A percentile compares a stretch with the other conserved stretches of the same genome.
These are phyloP conservation scores for Agrochola lychnidis DNA, from an alignment of 2,888 invertebrate species.

Conservation along the genomic window DNA sequence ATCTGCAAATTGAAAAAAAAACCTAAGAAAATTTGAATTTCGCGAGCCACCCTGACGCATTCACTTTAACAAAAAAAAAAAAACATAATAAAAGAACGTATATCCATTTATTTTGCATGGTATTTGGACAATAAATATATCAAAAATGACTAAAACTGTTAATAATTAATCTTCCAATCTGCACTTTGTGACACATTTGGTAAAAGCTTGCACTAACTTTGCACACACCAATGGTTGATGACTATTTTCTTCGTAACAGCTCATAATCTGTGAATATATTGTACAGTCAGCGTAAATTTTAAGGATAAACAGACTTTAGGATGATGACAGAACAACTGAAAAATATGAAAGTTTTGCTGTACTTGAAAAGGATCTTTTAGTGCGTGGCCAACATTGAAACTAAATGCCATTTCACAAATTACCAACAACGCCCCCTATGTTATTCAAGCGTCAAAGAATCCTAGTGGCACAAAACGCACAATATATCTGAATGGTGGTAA, in stretches of 20 bases:
- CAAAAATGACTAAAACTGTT: background rate
- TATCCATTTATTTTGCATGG: too few relatives aligned
- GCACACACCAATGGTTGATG: conserved; percentile 84
- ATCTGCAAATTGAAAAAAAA: too few relatives aligned
- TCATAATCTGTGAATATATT: conserved; percentile 78
- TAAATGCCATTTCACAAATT: background rate
- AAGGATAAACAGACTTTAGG: background rate
- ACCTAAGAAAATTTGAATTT: too few relatives aligned
- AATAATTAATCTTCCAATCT: conserved; percentile 74
- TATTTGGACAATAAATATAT: conserved; percentile 1
- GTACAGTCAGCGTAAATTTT: background rate
- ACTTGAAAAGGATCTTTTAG: background rate
- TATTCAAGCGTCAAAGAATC: background rate
- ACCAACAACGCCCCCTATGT: background rate
- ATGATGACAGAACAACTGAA: background rate
- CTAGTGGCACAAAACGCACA: background rate
- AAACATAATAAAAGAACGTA: too few relatives aligned
- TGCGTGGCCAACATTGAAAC: background rate
- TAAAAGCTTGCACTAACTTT: conserved; percentile 83
- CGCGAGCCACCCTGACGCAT: too few relatives aligned
- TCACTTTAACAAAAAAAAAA: too few relatives aligned
- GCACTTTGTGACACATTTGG: conserved; percentile 80
- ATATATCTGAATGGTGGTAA: background rate
- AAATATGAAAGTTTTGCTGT: background rate
- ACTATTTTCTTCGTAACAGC: conserved; percentile 87